Evolutionary conservation across 2,888 invertebrate genomes (phyloP).

Genomic region (Dolomedes plantarius): DNA sequence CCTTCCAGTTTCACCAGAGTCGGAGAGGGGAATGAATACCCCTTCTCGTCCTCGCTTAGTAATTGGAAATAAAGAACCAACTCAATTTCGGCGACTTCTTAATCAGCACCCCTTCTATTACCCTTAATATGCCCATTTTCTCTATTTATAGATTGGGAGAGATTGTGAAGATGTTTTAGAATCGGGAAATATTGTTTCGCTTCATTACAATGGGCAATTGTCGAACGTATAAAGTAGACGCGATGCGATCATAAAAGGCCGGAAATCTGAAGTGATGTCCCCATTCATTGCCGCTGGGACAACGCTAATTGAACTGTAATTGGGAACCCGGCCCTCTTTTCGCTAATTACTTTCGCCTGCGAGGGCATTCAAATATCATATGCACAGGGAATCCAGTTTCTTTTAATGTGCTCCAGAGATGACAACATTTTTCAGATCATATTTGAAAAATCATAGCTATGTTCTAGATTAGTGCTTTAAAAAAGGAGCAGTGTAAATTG

Average conservation of each 20-base stretch:
- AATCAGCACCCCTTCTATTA: neutral
- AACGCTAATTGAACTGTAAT: constrained; percentile 1
- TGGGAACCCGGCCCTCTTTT: neutral
- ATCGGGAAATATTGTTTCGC: constrained; percentile 2
- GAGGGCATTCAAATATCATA: neutral
- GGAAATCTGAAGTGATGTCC: neutral
- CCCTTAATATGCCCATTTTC: neutral
- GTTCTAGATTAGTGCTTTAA: no score
- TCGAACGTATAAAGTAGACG: neutral
- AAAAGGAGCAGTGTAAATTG: no score
- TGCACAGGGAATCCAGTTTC: neutral
- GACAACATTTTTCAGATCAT: neutral
- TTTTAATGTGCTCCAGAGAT: neutral
- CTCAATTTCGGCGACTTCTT: neutral
- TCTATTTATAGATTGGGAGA: neutral
- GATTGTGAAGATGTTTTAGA: constrained; percentile 3
- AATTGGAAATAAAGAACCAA: constrained; percentile 1
- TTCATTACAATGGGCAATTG: neutral
- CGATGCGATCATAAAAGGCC: neutral
- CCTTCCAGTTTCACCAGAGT: neutral
- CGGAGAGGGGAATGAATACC: neutral
- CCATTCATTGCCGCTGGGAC: neutral
- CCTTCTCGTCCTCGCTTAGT: neutral
- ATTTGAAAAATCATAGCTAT: neutral
- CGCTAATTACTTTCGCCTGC: neutral